Conservation (phyloP, 1,140 invertebrate genomes). For the Vanessa atalanta region DNA sequence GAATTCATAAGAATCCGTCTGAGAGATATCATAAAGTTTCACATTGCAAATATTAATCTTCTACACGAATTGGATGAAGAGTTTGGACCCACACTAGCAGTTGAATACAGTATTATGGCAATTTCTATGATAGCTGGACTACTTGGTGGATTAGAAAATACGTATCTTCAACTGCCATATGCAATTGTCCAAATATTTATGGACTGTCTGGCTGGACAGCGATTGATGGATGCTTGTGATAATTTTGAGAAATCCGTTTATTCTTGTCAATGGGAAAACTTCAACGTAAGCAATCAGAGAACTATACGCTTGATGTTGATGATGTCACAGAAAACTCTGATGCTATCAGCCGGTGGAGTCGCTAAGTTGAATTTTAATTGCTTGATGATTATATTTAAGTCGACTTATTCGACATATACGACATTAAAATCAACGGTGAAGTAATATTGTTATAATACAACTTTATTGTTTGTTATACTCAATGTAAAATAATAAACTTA, state of each 20-base stretch:
- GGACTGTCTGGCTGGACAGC: constrained; percentile 56
- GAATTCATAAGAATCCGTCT: constrained; percentile 43
- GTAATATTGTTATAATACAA: not conserved
- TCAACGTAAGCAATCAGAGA: constrained; percentile 49
- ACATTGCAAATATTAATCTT: constrained; percentile 44
- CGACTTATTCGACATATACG: constrained; percentile 54
- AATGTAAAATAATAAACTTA: too few species aligned
- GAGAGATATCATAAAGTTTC: constrained; percentile 42
- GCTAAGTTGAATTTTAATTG: constrained; percentile 43
- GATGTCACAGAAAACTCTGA: constrained; percentile 55
- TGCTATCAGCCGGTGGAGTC: constrained; percentile 52
- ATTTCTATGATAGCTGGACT: constrained; percentile 52
- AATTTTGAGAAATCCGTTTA: constrained; percentile 47
- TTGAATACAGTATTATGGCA: constrained; percentile 46
- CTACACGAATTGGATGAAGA: constrained; percentile 39
- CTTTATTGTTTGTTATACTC: too few species aligned
- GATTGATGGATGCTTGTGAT: constrained; percentile 50
- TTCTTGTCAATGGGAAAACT: constrained; percentile 57
- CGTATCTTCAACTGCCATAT: constrained; percentile 56
- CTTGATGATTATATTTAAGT: constrained; percentile 50
- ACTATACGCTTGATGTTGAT: constrained; percentile 50
- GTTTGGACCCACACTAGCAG: constrained; percentile 38
- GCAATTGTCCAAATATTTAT: constrained; percentile 48
- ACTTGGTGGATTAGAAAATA: constrained; percentile 55
- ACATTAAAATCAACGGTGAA: constrained; percentile 45